These are phyloP conservation scores for Drosophila nigromelanica DNA, from an alignment of 1,140 invertebrate genomes.

Conservation along the genomic window DNA sequence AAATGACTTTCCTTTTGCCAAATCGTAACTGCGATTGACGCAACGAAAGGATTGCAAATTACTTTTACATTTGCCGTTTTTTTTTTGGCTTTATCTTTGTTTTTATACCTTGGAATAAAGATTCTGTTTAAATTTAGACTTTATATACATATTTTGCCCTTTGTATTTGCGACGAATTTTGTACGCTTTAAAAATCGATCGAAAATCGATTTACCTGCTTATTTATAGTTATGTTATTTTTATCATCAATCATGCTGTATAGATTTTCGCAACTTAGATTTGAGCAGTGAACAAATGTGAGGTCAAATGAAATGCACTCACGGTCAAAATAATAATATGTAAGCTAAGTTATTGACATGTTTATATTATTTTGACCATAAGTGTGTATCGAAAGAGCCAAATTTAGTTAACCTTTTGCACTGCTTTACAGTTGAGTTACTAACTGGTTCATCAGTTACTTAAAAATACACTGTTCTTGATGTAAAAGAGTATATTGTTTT, in stretches of 20 bases:
- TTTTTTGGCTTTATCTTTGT: constrained; percentile 3
- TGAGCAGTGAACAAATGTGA: too few species aligned
- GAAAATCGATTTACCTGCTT: neutral
- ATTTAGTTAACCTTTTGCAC: neutral
- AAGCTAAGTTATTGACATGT: too few species aligned
- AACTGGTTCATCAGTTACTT: neutral
- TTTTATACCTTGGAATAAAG: neutral
- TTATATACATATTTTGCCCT: neutral
- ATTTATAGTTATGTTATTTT: neutral
- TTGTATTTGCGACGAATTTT: too few species aligned
- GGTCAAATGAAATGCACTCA: too few species aligned
- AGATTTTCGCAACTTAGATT: too few species aligned
- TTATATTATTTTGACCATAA: too few species aligned
- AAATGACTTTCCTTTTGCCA: constrained; percentile 50
- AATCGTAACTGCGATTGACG: constrained; percentile 37
- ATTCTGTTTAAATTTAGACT: neutral
- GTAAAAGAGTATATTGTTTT: neutral
- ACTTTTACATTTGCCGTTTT: constrained; percentile 6
- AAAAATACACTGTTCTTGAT: neutral
- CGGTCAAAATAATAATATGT: too few species aligned
- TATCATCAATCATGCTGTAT: too few species aligned
- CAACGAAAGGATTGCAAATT: constrained; percentile 29
- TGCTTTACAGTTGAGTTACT: neutral
- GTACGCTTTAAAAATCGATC: constrained; percentile 1
- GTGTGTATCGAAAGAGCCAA: neutral